Percentiles rank a stretch among this genome's conserved stretches.
These are phyloP conservation scores for Piliocolobus tephrosceles DNA, from an alignment of 2,113 vertebrate genomes.

Conservation along the genomic window DNA sequence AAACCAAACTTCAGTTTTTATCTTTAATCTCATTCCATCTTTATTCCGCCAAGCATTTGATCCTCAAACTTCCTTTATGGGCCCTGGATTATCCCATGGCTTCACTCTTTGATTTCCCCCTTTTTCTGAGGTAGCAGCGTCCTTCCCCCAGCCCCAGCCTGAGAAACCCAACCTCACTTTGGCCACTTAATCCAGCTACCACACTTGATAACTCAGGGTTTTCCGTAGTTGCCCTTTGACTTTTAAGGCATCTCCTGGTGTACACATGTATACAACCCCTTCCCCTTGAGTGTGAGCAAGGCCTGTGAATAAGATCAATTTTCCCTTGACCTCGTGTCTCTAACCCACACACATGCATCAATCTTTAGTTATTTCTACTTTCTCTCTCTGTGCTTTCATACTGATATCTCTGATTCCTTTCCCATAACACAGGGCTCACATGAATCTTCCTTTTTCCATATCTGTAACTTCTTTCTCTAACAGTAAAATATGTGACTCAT, in stretches of 20 bases:
- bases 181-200: neutral
- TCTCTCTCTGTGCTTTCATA: neutral
- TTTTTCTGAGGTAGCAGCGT: neutral
- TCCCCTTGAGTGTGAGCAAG: no score
- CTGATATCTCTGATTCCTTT: neutral
- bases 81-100: neutral
- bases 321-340: neutral
- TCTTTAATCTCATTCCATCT: neutral
- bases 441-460: neutral
- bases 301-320: neutral
- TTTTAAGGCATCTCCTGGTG: no score
- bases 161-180: neutral
- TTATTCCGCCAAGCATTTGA: neutral
- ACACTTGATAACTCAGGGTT: neutral
- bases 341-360: rapidly evolving
- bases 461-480: neutral
- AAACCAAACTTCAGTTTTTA: neutral
- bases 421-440: no score
- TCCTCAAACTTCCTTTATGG: neutral
- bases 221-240: neutral
- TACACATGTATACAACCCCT: neutral
- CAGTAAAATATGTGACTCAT: neutral
- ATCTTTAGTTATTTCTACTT: neutral
- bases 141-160: neutral
- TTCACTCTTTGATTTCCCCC: neutral